A percentile compares a stretch with the other conserved stretches of the same genome.
Evolutionary conservation across 1,140 invertebrate species (phyloP).

Genomic region (Grapholita molesta): DNA sequence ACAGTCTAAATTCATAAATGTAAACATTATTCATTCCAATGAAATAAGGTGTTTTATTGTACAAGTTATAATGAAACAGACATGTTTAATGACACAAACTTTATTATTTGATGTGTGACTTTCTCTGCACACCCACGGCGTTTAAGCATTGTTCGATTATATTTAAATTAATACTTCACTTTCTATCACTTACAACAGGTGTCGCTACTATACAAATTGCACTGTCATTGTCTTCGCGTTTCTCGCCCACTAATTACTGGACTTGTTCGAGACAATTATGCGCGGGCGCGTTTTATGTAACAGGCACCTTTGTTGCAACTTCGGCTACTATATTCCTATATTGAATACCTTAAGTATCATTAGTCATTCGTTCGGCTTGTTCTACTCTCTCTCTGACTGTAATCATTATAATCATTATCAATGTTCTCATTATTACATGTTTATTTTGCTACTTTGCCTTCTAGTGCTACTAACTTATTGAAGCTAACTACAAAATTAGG

Average conservation of each 20-base stretch:
- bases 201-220: conserved; percentile 12
- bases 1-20: not conserved
- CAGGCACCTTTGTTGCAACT: not conserved
- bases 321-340: not conserved
- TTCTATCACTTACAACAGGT: conserved; percentile 7
- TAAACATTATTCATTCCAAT: not conserved
- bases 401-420: too few relatives aligned
- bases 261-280: not conserved
- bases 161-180: conserved; percentile 10
- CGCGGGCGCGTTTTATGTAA: not conserved
- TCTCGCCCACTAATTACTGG: not conserved
- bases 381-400: not conserved
- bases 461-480: too few relatives aligned
- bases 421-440: too few relatives aligned
- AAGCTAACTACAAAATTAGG: too few relatives aligned
- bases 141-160: conserved; percentile 4
- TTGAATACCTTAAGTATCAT: not conserved
- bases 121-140: conserved; percentile 1
- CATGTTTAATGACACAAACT: not conserved
- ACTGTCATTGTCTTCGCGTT: not conserved
- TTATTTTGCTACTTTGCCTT: too few relatives aligned
- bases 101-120: not conserved
- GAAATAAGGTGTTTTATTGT: not conserved
- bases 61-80: not conserved
- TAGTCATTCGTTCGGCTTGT: not conserved